Percentiles rank a stretch among this genome's conserved stretches.
Conservation (phyloP, 2,888 invertebrate genomes). For the Cremastinae sp. region DNA sequence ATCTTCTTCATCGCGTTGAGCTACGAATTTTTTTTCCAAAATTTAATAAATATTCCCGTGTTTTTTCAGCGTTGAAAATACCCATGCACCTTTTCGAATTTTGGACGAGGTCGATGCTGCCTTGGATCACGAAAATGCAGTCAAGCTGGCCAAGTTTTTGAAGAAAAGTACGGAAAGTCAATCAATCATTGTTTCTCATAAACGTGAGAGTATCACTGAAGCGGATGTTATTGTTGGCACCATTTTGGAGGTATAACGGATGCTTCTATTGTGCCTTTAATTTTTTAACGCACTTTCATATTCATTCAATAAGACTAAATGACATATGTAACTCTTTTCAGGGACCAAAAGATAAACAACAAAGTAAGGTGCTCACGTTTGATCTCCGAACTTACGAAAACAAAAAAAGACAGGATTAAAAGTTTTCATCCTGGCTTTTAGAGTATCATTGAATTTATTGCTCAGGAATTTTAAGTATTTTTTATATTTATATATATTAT, state of each 20-base stretch:
- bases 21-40: not conserved
- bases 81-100: constrained; percentile 98
- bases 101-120: constrained; percentile 99
- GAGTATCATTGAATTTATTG: too few species aligned
- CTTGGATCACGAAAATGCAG: constrained; percentile 83
- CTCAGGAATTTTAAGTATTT: too few species aligned
- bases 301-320: too few species aligned
- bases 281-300: not conserved
- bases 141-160: constrained; percentile 18
- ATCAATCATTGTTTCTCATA: constrained; percentile 38
- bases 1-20: not conserved
- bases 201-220: not conserved
- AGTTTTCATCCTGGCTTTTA: too few species aligned
- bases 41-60: not conserved
- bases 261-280: not conserved
- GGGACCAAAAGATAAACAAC: too few species aligned
- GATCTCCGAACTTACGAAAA: too few species aligned
- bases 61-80: constrained; percentile 50
- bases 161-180: constrained; percentile 4
- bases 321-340: too few species aligned
- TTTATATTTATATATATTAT: not conserved
- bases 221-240: constrained; percentile 39
- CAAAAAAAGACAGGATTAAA: too few species aligned
- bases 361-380: too few species aligned
- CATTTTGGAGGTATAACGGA: constrained; percentile 13